Conservation (phyloP, 92 coral and sea anemone genomes). For the Heliopora coerulea region DNA sequence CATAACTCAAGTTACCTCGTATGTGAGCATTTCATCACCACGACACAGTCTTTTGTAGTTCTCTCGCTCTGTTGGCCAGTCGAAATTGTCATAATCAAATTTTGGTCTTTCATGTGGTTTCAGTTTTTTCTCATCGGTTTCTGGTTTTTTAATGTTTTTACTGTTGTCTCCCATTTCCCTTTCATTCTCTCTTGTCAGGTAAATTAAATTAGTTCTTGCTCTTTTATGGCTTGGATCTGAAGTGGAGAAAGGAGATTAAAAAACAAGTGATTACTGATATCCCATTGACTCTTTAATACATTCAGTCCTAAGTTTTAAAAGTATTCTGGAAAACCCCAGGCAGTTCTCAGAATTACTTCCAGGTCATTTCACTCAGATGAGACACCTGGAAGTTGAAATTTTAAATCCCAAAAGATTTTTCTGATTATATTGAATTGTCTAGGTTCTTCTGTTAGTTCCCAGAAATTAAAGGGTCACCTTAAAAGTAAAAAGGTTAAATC, state of each 20-base stretch:
- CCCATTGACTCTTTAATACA: no score
- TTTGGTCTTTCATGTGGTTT: slow-evolving; percentile 32
- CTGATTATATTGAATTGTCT: no score
- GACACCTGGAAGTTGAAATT: no score
- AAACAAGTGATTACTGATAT: no score
- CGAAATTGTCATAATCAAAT: slow-evolving; percentile 45
- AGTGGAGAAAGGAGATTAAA: neutral
- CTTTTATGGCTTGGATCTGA: slow-evolving; percentile 74
- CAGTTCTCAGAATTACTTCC: no score
- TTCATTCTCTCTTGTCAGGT: slow-evolving; percentile 39
- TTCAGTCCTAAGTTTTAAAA: no score
- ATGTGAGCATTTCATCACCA: slow-evolving; percentile 78
- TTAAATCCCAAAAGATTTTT: no score
- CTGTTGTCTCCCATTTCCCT: slow-evolving; percentile 33
- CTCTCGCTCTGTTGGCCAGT: slow-evolving; percentile 73
- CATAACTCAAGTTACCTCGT: slow-evolving; percentile 12
- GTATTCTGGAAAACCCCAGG: no score
- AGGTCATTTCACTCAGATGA: no score
- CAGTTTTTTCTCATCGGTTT: neutral
- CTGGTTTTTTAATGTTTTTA: neutral
- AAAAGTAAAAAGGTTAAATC: no score
- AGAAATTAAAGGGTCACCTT: no score
- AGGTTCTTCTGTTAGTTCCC: no score
- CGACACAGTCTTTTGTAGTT: slow-evolving; percentile 84
- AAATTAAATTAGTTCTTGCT: slow-evolving; percentile 51